Percentiles rank a stretch among this genome's conserved stretches.
Conservation (phyloP, 2,797 vertebrate genomes). For the Aselliscus stoliczkanus region DNA sequence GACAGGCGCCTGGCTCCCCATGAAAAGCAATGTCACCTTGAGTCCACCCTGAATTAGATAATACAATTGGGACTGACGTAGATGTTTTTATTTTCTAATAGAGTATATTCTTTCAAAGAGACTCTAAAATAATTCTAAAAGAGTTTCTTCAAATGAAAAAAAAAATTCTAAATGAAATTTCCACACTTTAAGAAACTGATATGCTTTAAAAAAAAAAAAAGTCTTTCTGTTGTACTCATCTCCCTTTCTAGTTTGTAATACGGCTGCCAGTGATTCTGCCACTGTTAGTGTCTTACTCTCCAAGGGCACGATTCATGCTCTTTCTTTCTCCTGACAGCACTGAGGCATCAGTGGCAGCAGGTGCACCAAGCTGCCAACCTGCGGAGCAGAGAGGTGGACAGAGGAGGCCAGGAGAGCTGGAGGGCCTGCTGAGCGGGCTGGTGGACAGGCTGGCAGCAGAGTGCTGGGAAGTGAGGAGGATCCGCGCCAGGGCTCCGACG, state of each 20-base stretch:
- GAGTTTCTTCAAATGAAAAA: not conserved
- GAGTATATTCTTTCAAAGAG: not conserved
- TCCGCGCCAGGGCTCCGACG: not conserved
- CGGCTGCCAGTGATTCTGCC: not conserved
- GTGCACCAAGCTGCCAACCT: not conserved
- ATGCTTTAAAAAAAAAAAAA: not conserved
- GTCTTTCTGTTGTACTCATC: not conserved
- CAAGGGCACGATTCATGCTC: conserved; percentile 29
- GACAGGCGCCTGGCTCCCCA: not conserved
- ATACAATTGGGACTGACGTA: not conserved
- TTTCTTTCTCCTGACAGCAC: conserved; percentile 46
- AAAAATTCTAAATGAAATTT: not conserved
- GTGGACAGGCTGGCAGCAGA: not conserved
- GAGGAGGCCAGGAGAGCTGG: not conserved
- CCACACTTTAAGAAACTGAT: not conserved
- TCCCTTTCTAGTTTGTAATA: not conserved
- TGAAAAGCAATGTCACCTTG: not conserved
- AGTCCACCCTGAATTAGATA: not conserved
- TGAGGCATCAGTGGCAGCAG: not conserved
- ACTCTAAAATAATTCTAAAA: not conserved
- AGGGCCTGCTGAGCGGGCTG: not conserved
- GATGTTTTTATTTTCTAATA: not conserved
- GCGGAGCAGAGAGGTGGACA: not conserved
- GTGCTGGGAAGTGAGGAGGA: not conserved
- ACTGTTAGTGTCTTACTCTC: not conserved